phyloP scores from a whole-genome alignment of 1,140 invertebrate species.

The Dendrolimus kikuchii region DNA sequence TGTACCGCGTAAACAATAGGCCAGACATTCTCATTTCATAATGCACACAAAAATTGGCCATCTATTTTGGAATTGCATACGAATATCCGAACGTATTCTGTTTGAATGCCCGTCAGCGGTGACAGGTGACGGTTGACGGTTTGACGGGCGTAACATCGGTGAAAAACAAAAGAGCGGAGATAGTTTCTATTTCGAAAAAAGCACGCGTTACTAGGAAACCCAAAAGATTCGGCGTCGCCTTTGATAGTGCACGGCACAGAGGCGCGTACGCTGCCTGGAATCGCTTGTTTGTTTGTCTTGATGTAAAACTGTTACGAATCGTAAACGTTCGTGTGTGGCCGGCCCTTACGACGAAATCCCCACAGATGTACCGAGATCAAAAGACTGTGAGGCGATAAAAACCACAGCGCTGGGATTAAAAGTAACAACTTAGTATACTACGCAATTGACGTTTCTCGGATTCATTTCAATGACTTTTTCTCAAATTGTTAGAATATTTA shows the following conservation, averaged over 20 bases:
- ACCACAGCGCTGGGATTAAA: constrained; percentile 54
- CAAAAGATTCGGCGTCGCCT: constrained; percentile 44
- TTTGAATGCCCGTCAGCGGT: no score
- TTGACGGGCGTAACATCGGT: not conserved
- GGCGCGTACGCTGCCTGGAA: constrained; percentile 53
- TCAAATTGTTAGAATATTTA: not conserved
- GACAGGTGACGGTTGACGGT: no score
- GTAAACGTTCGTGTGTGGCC: constrained; percentile 69
- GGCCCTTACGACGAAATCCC: constrained; percentile 64
- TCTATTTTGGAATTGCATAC: no score
- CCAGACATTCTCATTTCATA: no score
- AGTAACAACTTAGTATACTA: constrained; percentile 53
- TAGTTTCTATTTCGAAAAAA: constrained; percentile 26
- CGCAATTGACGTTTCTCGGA: constrained; percentile 8
- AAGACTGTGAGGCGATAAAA: constrained; percentile 55
- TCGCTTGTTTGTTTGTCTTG: constrained; percentile 62
- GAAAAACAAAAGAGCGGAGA: constrained; percentile 18
- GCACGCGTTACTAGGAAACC: constrained; percentile 34
- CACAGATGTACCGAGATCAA: constrained; percentile 65
- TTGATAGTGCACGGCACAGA: constrained; percentile 55
- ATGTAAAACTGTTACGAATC: constrained; percentile 62
- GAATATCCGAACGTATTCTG: no score
- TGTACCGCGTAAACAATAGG: no score
- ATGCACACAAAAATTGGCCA: no score
- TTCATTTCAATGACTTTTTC: constrained; percentile 1